A percentile compares a stretch with the other conserved stretches of the same genome.
These are phyloP conservation scores for Drosophila ananassae DNA, from an alignment of 1,140 invertebrate species.

Conservation along the genomic window DNA sequence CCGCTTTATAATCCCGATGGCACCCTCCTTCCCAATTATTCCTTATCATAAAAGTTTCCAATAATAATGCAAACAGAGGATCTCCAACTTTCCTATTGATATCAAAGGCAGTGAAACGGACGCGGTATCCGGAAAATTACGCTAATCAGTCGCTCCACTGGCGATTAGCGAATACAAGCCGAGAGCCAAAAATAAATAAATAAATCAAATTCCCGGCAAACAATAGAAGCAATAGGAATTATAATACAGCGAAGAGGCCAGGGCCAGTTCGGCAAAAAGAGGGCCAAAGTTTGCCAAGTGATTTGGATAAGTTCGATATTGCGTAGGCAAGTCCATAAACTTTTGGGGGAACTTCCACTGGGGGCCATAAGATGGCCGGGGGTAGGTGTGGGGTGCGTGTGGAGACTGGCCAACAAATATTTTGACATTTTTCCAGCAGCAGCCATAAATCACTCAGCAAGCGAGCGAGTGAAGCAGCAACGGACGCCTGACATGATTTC, in stretches of 20 bases:
- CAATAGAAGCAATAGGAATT: constrained; percentile 14
- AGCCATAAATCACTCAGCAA: constrained; percentile 71
- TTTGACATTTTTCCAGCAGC: constrained; percentile 80
- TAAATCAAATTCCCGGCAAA: constrained; percentile 70
- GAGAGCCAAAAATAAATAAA: constrained; percentile 72
- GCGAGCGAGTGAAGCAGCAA: constrained; percentile 25
- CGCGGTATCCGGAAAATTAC: constrained; percentile 68
- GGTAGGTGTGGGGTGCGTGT: not conserved
- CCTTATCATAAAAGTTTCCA: constrained; percentile 22
- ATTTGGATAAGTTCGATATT: constrained; percentile 76
- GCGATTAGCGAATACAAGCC: constrained; percentile 61
- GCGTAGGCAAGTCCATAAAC: constrained; percentile 52
- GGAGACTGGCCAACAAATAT: constrained; percentile 59
- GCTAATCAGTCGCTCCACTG: constrained; percentile 76
- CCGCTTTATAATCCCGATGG: not conserved
- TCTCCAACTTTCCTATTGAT: constrained; percentile 38
- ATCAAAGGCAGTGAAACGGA: constrained; percentile 24
- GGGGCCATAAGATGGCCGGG: not conserved
- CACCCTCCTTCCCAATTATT: not conserved
- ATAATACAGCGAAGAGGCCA: not conserved
- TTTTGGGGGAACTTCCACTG: constrained; percentile 15
- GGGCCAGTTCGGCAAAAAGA: constrained; percentile 13
- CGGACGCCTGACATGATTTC: constrained; percentile 70
- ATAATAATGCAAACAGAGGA: constrained; percentile 24
- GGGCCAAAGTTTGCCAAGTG: constrained; percentile 63